Conservation (phyloP, 2,797 vertebrate genomes). For the Sebastes cheni region DNA sequence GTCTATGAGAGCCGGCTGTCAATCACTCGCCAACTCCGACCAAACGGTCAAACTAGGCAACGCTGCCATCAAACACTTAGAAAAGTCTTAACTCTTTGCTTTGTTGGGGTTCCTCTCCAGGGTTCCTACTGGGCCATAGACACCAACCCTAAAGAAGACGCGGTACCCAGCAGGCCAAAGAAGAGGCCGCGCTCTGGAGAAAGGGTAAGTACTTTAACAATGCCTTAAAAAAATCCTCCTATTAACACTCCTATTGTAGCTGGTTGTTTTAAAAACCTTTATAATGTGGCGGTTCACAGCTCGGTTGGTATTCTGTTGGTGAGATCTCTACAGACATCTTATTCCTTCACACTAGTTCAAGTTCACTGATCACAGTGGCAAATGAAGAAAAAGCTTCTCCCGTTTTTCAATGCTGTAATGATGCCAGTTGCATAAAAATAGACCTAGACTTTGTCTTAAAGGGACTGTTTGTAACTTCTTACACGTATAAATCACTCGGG, state of each 20-base stretch:
- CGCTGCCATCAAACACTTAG: neutral
- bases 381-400: neutral
- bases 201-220: conserved; percentile 76
- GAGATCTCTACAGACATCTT: neutral
- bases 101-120: conserved; percentile 64
- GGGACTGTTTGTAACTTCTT: too few relatives aligned
- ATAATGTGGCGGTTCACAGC: neutral
- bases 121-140: conserved; percentile 93
- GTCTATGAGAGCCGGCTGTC: too few relatives aligned
- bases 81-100: neutral
- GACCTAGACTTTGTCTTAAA: too few relatives aligned
- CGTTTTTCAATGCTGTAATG: neutral
- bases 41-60: too few relatives aligned
- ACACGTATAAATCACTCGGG: too few relatives aligned
- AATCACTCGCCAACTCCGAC: fast-evolving
- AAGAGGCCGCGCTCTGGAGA: conserved; percentile 91
- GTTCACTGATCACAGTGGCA: neutral
- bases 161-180: conserved; percentile 87
- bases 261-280: neutral
- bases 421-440: neutral
- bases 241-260: neutral
- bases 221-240: neutral
- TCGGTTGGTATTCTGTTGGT: neutral
- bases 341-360: neutral
- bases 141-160: conserved; percentile 90